Evolutionary conservation across 2,797 vertebrate species (phyloP).

Genomic region (Gobionotothen gibberifrons): DNA sequence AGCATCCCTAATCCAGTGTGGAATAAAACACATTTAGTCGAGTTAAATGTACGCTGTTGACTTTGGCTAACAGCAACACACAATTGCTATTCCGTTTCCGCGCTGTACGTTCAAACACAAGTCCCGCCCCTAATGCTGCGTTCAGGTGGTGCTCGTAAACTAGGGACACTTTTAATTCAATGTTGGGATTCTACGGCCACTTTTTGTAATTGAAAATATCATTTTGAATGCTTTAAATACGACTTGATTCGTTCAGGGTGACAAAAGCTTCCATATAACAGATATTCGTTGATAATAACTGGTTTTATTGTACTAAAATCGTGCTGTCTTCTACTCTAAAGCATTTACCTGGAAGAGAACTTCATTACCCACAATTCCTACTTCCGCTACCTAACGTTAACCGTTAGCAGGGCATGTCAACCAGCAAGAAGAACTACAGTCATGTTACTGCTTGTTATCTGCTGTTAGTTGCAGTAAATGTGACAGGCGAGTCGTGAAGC

Average conservation of each 20-base stretch:
- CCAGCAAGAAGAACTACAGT: constrained; percentile 29
- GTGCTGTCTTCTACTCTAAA: background rate
- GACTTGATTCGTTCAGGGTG: background rate
- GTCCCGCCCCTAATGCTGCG: constrained; percentile 39
- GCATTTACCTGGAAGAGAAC: constrained; percentile 16
- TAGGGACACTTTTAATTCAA: background rate
- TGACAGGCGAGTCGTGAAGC: constrained; percentile 23
- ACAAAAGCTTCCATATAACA: too few species aligned
- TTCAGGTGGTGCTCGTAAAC: constrained; percentile 11
- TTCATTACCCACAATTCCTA: constrained; percentile 69
- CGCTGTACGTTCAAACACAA: constrained; percentile 65
- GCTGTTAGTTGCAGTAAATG: constrained; percentile 1
- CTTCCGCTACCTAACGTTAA: constrained; percentile 51
- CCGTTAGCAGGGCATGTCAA: constrained; percentile 11
- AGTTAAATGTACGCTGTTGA: accelerated
- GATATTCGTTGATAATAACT: too few species aligned
- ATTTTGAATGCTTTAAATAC: background rate
- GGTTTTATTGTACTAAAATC: background rate
- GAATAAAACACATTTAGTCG: background rate
- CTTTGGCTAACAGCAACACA: constrained; percentile 29
- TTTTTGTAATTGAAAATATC: background rate
- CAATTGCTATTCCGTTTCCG: background rate
- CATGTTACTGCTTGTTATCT: constrained; percentile 32
- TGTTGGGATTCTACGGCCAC: background rate
- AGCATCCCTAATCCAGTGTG: background rate